Evolutionary conservation across 2,888 invertebrate species (phyloP), one percentile per base, ranked within the genome.

Genomic region (Colletes collaris): DNA sequence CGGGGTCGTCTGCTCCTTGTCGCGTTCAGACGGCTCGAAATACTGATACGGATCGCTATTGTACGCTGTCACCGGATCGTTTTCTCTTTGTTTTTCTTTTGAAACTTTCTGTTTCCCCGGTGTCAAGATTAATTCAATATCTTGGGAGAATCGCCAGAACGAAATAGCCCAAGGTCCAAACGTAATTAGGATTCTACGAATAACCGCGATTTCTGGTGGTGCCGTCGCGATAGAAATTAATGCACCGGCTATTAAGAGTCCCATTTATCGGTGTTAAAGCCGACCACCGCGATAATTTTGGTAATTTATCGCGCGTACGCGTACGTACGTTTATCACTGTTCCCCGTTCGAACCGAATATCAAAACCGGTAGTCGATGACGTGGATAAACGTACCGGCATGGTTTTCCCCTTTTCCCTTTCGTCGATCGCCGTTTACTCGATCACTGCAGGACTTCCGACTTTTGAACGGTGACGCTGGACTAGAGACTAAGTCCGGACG

Each of bases 401-500:
- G 82, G 86, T 89, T 79, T 49, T 55, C 37, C 40, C 35, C n/a
- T 37, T 56, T 37, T 56, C 50, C 11, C 19, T 52, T 65, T 52
- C 76, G 82, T 73, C 79, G 77, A 72, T 78, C 84, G 76, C 56
- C 65, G 79, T 76, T 82, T 82, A 71, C 53, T 76, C 77, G 72
- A 49, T 72, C 79, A 80, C 58, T 74, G 72, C 81, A 83, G 74
- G 10, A 64, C 58, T 84, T 69, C 68, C 85, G 77, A 87, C 82
- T 89, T 89, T 90, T 88, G 87, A 90, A 90, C 86, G 88, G 87
- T 90, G 89, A 87, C 84, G 87, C 86, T 87, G 89, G 89, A 85
- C 87, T 86, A 82, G 86, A 90, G 90, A 92, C 93, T 92, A 93
- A 92, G 89, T 90, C 27, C 88, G 86, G 85, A 91, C 76, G 80